Base-by-base conservation (phyloP, 2,113 vertebrate genomes). In the Platichthys flesus region DNA sequence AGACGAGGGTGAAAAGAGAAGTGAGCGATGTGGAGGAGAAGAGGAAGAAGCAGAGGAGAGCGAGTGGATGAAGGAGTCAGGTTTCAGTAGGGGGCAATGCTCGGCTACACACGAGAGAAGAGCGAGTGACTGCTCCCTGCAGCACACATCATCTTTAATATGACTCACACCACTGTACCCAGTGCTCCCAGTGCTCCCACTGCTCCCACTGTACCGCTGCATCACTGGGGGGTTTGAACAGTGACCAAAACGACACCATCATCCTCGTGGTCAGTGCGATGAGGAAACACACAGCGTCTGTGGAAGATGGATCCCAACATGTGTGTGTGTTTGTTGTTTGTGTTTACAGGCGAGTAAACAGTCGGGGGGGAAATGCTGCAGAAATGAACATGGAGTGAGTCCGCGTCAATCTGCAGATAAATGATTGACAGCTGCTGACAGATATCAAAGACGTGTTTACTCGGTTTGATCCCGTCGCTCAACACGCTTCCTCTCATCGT, bases 31-130 rank as follows among this genome's bases (percentile, higher is more conserved):
- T 70, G n/a, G 21, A 21, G 57, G 4, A 16, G 10, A 16, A 0
- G 1, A 2, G 3, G 1, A n/a, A 1, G 21, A 3, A 2, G 71
- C 58, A 52, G 76, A 20, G 31, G 71, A 74, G 85, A 77, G 9
- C 9, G 40, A 40, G 70, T 67, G 73, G 73, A 60, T 82, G 86
- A 10, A 81, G 84, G 90, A 88, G 81, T 89, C 83, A 87, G 86
- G 88, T 88, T 91, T 94, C 94, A 93, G 92, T 88, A 94, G 94
- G 94, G 93, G 93, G 93, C 93, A 94, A 93, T 93, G 88, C 90
- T 84, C 92, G 82, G 87, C 91, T 93, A 83, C 85, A 64, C 85
- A 90, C 10, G 83, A 79, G 49, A 79, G 74, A 79, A 81, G 62
- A 37, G 75, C 76, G 80, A 47, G 71, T 35, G 84, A 47, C 79